Evolutionary conservation across 2,113 vertebrate genomes (phyloP).

Genomic region (Alouatta palliata): DNA sequence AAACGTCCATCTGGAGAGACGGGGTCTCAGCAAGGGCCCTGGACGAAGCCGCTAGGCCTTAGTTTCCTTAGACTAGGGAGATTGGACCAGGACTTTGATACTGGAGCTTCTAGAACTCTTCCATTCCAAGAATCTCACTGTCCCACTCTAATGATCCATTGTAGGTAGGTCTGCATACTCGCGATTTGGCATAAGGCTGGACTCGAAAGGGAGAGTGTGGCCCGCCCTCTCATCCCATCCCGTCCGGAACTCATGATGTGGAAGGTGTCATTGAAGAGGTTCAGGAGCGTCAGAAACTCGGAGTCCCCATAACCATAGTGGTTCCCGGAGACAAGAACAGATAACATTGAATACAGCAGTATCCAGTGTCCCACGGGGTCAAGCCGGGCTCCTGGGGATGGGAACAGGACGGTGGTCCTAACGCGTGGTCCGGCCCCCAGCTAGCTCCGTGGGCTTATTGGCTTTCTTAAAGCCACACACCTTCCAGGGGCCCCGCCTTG

Average conservation of each 20-base stretch:
- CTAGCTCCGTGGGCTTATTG: not conserved
- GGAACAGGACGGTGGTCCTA: not conserved
- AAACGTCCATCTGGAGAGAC: conserved; percentile 48
- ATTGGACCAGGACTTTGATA: not conserved
- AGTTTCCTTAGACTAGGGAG: not conserved
- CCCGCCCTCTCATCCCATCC: conserved; percentile 59
- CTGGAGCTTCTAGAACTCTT: not conserved
- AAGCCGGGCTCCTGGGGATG: not conserved
- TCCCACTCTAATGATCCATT: not conserved
- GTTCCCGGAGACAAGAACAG: conserved; percentile 49
- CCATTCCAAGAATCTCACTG: not conserved
- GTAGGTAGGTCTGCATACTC: not conserved
- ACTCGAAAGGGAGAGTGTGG: not conserved
- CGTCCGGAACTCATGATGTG: conserved; percentile 52
- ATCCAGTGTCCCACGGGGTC: not conserved
- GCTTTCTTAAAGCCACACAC: not conserved
- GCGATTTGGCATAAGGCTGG: not conserved
- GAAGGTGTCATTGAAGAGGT: conserved; percentile 67
- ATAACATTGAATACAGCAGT: conserved; percentile 58
- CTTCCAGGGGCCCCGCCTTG: not conserved
- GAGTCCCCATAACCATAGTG: conserved; percentile 32
- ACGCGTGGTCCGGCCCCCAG: fast-evolving
- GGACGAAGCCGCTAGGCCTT: not conserved
- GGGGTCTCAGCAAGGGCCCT: not conserved
- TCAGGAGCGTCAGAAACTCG: conserved; percentile 52